Evolutionary conservation across 2,888 invertebrate genomes (phyloP), one percentile per base, ranked within the genome.

Genomic region (Tricholauxania praeusta): DNA sequence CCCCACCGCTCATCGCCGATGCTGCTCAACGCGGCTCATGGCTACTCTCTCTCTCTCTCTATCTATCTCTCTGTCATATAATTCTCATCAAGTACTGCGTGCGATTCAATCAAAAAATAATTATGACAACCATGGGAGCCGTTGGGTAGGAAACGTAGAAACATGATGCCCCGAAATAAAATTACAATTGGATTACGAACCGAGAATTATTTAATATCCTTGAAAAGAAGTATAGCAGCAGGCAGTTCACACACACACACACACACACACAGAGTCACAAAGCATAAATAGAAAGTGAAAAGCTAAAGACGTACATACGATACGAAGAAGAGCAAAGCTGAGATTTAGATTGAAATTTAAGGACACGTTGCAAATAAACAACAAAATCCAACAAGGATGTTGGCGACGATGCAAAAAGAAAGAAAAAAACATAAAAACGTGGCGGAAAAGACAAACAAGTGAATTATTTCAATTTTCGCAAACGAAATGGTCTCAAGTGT

Each of bases 101-200:
- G 62, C 60, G 39, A 81, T 82, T 83, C 82, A 82, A 82, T 83
- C 83, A 82, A 82, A 82, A 82, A 81, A 82, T 83, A 83, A 82
- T 82, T 83, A 83, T 80, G 82, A 78, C 62, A 75, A 77, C 77
- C 81, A 72, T 65, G 82, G 80, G 79, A 81, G 68, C 72, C n/a
- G 15, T 32, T 48, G 32, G 32, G 48, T 22, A 51, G 51, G 32
- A 32, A 51, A 60, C 15, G 47, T 14, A 62, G 32, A 6, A 70
- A 22, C 28, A 52, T 51, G 39, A 39, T 19, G 39, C 53, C 48
- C 74, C 74, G 77, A 55, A 75, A 76, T 78, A 75, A 82, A 81
- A 81, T 82, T 80, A 82, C 79, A 79, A 82, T 82, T 82, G 79
- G 82, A 82, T 82, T 81, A 81, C 81, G 82, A 75, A 74, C 12